Evolutionary conservation across 1,140 invertebrate species (phyloP), one percentile per base, ranked within the genome.

Genomic region (Pseudomyrmex dendroicus): DNA sequence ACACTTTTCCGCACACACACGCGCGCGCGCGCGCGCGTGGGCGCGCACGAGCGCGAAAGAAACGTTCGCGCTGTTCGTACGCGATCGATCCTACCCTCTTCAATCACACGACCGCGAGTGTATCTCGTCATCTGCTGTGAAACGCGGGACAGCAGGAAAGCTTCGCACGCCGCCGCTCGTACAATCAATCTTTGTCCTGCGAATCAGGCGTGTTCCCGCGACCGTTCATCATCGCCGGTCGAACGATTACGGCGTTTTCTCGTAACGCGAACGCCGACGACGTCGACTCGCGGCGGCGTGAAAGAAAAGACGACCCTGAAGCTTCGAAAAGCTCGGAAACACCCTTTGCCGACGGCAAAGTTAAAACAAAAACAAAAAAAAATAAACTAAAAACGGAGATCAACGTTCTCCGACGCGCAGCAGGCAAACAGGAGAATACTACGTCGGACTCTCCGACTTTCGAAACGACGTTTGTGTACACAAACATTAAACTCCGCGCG

Each of bases 181-280:
- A 83, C 73, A 74, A 68, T 78, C 82, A 74, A 82, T 82, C 68
- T 74, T 82, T 74, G 78, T 82, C 70, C 78, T 46, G 57, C 78
- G 76, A 80, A 72, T 80, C 78, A 82, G 78, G 59, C 70, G 59
- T 67, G n/a, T 48, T 70, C 22, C 68, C 22, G 56, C 78, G 78
- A 73, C 78, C 78, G 78, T 82, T 82, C 59, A 74, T 82, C 78
- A 74, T 74, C 57, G 59, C 61, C 72, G 78, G 78, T 74, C 78
- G 68, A 74, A 82, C 70, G 78, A 82, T 82, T 74, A 82, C 76
- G 59, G 67, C 63, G 35, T 35, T 35, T 35, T 35, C 12, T 50
- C 44, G 68, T 44, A 25, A 35, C 35, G 35, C 63, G 68, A 17
- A 56, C 52, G 64, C 25, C 52, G 50, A 35, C 44, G 72, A 59